Percentiles rank a stretch among this genome's conserved stretches.
These are phyloP conservation scores for Ceratosolen fusciceps DNA, from an alignment of 1,140 invertebrate genomes.

Conservation along the genomic window DNA sequence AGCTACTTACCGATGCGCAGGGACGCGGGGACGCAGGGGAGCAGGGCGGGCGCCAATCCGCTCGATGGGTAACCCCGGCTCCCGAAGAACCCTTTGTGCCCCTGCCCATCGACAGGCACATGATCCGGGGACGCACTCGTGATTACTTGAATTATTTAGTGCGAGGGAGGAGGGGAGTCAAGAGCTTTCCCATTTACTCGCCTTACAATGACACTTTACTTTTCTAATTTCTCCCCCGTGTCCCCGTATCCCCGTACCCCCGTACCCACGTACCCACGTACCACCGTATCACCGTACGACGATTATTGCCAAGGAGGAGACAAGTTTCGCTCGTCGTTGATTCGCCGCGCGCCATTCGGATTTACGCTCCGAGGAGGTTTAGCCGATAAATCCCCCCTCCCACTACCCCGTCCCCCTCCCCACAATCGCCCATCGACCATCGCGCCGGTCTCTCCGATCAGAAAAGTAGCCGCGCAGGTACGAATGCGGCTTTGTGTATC, in stretches of 20 bases:
- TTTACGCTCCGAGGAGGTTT: not conserved
- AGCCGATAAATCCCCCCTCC: not conserved
- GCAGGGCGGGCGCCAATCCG: not conserved
- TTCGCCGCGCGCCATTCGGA: not conserved
- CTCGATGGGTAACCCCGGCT: not conserved
- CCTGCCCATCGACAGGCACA: not conserved
- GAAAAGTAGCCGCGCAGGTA: too few relatives aligned
- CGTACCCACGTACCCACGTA: too few relatives aligned
- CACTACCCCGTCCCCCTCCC: not conserved
- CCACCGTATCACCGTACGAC: too few relatives aligned
- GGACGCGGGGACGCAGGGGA: not conserved
- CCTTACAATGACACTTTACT: too few relatives aligned
- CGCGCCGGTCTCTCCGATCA: too few relatives aligned
- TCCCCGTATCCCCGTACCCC: too few relatives aligned
- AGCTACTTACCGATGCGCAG: constrained; percentile 33
- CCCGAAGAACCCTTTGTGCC: not conserved
- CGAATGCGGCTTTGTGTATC: not conserved
- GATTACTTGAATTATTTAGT: constrained; percentile 47
- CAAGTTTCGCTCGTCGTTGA: too few relatives aligned
- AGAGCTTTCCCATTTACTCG: too few relatives aligned
- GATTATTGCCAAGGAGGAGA: too few relatives aligned
- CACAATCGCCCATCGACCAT: too few relatives aligned
- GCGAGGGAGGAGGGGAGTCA: too few relatives aligned
- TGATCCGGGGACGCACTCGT: constrained; percentile 40
- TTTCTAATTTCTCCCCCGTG: too few relatives aligned